Percentiles rank a stretch among this genome's conserved stretches.
These are phyloP conservation scores for Cephus pulcher DNA, from an alignment of 2,888 invertebrate species.

Conservation along the genomic window DNA sequence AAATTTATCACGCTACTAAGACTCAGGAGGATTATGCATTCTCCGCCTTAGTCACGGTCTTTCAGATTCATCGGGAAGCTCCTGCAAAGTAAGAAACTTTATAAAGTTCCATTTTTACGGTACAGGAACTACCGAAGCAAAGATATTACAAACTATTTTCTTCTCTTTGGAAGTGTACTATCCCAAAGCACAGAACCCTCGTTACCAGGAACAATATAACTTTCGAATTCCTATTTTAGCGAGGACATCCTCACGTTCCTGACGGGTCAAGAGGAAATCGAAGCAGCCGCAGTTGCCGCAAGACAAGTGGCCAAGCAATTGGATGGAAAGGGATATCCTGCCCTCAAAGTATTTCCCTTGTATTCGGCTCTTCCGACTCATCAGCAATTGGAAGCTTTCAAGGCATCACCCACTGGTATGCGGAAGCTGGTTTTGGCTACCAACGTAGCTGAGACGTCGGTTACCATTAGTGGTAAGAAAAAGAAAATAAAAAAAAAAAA, in stretches of 20 bases:
- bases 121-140: neutral
- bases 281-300: slow-evolving; percentile 82
- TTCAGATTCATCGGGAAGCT: slow-evolving; percentile 86
- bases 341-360: slow-evolving; percentile 84
- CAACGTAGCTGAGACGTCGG: slow-evolving; percentile 97
- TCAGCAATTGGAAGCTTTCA: slow-evolving; percentile 90
- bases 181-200: no score
- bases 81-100: slow-evolving; percentile 78
- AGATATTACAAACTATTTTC: neutral
- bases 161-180: no score
- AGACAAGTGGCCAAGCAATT: slow-evolving; percentile 78
- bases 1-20: slow-evolving; percentile 78
- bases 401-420: slow-evolving; percentile 76
- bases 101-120: slow-evolving; percentile 9
- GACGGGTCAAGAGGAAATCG: slow-evolving; percentile 98
- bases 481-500: no score
- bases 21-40: slow-evolving; percentile 87
- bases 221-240: slow-evolving; percentile 64
- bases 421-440: slow-evolving; percentile 95
- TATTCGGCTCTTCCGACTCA: slow-evolving; percentile 90
- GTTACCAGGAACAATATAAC: neutral
- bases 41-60: slow-evolving; percentile 85
- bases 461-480: slow-evolving; percentile 85
- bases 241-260: slow-evolving; percentile 93
- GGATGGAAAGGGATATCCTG: slow-evolving; percentile 71